Percentiles rank a stretch among this genome's conserved stretches.
These are phyloP conservation scores for Crotalus helleri DNA, from an alignment of 2,113 vertebrate species.

Conservation along the genomic window DNA sequence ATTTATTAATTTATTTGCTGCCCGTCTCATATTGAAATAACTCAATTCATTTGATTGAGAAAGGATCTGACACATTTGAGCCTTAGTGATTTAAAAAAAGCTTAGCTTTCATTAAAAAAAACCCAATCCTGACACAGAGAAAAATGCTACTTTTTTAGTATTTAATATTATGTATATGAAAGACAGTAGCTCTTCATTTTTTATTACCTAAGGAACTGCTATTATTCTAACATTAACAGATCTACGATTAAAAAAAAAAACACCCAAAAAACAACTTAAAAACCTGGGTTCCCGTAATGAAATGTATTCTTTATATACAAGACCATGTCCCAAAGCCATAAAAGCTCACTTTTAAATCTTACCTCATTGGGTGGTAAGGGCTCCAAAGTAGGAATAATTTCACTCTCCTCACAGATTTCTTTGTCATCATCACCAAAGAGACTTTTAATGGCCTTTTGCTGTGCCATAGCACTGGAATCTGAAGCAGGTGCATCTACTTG, in stretches of 20 bases:
- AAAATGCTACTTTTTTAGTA: neutral
- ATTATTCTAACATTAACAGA: neutral
- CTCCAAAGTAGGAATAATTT: constrained; percentile 94
- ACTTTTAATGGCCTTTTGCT: constrained; percentile 91
- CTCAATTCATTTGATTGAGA: neutral
- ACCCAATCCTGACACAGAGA: neutral
- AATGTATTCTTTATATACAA: neutral
- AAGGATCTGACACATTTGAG: neutral
- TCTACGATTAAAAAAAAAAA: neutral
- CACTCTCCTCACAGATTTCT: constrained; percentile 88
- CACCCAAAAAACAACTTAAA: neutral
- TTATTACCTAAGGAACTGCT: neutral
- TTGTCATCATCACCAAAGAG: constrained; percentile 92
- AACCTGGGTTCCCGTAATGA: neutral
- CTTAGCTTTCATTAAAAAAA: neutral
- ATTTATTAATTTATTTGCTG: neutral
- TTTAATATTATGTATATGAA: neutral
- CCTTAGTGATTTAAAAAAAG: neutral
- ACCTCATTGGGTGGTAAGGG: constrained; percentile 90
- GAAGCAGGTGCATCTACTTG: constrained; percentile 78
- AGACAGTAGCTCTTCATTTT: neutral
- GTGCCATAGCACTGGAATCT: constrained; percentile 78
- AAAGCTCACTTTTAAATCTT: neutral
- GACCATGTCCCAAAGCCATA: neutral
- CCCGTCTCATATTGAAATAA: neutral